phyloP scores from a whole-genome alignment of 2,113 vertebrate species.

The Phalacrocorax brasilianus region DNA sequence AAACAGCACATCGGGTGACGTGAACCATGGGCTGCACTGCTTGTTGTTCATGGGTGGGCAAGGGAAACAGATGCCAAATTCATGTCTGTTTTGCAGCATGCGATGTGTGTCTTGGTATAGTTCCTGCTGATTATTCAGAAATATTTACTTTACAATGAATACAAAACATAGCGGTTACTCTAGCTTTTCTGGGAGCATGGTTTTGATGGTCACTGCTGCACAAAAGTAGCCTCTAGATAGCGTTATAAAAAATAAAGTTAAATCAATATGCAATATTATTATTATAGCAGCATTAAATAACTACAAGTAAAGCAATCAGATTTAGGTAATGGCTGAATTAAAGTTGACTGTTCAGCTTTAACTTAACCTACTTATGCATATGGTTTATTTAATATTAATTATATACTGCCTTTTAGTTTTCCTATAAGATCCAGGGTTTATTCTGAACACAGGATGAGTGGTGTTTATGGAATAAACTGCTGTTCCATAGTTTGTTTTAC shows the following conservation, averaged over 20 bases:
- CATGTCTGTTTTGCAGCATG: background rate
- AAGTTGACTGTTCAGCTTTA: background rate
- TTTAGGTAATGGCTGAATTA: background rate
- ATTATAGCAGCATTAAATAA: background rate
- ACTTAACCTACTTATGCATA: background rate
- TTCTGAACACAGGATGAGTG: background rate
- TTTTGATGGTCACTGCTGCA: background rate
- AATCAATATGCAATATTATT: background rate
- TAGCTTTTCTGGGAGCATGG: background rate
- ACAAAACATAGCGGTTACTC: background rate
- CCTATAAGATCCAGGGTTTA: background rate
- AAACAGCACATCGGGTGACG: background rate
- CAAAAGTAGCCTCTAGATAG: background rate
- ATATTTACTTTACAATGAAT: background rate
- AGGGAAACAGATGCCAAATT: background rate
- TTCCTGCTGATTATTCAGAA: background rate
- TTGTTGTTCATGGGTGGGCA: background rate
- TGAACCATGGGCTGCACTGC: background rate
- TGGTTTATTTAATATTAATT: background rate
- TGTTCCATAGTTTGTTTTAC: background rate
- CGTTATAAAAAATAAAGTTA: background rate
- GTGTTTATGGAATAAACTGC: background rate
- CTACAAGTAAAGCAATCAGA: background rate
- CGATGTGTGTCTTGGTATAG: background rate
- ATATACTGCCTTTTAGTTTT: background rate